Percentiles rank a stretch among this genome's conserved stretches.
Evolutionary conservation across 2,888 invertebrate species (phyloP).

Genomic region (Agriopis leucophaearia): DNA sequence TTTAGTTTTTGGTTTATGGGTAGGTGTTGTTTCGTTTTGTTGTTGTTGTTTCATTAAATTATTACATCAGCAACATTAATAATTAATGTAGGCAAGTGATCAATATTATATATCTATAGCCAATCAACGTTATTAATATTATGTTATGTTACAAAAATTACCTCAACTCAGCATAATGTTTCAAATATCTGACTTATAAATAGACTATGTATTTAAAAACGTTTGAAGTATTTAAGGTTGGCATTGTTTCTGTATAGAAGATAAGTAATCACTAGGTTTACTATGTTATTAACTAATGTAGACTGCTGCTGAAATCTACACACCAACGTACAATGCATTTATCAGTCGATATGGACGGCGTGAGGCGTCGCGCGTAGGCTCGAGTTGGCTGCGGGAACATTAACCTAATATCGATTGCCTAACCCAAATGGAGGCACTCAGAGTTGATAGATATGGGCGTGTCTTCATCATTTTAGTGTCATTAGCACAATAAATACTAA

Average conservation of each 20-base stretch:
- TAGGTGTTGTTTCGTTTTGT: too few species aligned
- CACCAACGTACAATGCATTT: conserved; percentile 21
- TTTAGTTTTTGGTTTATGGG: too few species aligned
- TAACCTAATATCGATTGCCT: conserved; percentile 43
- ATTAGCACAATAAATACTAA: conserved; percentile 38
- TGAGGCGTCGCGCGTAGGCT: conserved; percentile 17
- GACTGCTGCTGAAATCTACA: conserved; percentile 18
- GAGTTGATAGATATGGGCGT: conserved; percentile 44
- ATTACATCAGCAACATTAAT: too few species aligned
- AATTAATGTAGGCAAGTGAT: too few species aligned
- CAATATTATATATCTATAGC: too few species aligned
- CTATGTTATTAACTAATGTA: conserved; percentile 18
- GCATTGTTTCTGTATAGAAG: conserved; percentile 7
- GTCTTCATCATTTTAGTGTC: conserved; percentile 43
- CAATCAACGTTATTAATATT: too few species aligned
- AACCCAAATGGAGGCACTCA: conserved; percentile 44
- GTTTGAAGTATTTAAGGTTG: conserved; percentile 3
- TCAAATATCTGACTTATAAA: conserved; percentile 1
- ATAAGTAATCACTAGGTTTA: conserved; percentile 20
- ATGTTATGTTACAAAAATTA: too few species aligned
- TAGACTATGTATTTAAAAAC: conserved; percentile 4
- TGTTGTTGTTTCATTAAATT: too few species aligned
- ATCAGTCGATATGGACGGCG: conserved; percentile 2
- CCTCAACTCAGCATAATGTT: too few species aligned
- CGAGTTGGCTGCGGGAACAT: conserved; percentile 33